Evolutionary conservation across 2,888 invertebrate species (phyloP), one percentile per base, ranked within the genome.

Genomic region (Heliconius aoede): DNA sequence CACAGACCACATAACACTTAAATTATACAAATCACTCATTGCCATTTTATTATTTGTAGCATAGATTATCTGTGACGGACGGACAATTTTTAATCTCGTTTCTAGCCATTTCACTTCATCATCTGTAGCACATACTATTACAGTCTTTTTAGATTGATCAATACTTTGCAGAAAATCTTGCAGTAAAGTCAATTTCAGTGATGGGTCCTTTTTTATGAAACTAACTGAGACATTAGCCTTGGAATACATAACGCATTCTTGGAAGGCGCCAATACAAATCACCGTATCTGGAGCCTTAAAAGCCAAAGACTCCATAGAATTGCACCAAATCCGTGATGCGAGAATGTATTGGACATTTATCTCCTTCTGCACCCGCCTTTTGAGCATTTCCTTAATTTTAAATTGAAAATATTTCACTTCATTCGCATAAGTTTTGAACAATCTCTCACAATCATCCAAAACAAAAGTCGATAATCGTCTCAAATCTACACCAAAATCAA

Each of bases 211-310:
- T 36, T 87, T 86, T 3, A 92, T 86, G 67, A 91, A 91, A 75
- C 87, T 87, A 0, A 93, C 89, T 0, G 88, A 84, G 24, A 90
- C 91, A n/a, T 84, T 91, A 78, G 80, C 95, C 90, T 86, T 95
- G 82, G 96, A 96, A 88, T 97, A 97, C 21, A 97, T 90, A 0
- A 97, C 95, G 68, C 97, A 97, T 89, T 98, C 97, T 81, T 97
- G 94, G 82, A 96, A 96, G 30, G 97, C 96, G 0, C 96, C 95
- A 75, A 98, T 96, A 76, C 96, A 96, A 7, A 97, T 89, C 1
- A 96, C 91, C 0, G 97, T 96, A 83, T 95, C 94, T 0, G 94
- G 91, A 24, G 96, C 94, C 65, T 90, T 92, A 61, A 90, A 91
- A 0, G 95, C 91, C 36, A 97, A 91, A 0, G 93, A 88, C 68